A percentile compares a stretch with the other conserved stretches of the same genome.
Conservation (phyloP, 1,140 invertebrate genomes). For the Ceratoteleas bidentatus region DNA sequence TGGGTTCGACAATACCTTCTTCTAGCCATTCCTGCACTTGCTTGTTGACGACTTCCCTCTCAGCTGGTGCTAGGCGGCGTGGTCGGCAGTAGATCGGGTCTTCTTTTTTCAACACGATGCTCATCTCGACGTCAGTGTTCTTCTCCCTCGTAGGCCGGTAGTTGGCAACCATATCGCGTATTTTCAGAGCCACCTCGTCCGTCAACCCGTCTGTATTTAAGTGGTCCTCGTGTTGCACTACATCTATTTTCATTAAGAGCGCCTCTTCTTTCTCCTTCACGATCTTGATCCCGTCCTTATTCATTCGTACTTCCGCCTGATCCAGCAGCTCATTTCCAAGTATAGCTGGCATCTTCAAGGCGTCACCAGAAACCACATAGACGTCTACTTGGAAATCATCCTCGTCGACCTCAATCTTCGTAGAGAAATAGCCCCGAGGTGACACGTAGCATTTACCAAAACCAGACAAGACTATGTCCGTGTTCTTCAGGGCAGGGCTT, state of each 20-base stretch:
- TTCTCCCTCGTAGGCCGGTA: conserved; percentile 13
- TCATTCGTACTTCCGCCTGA: conserved; percentile 4
- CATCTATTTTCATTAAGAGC: no score
- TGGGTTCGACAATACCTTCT: conserved; percentile 7
- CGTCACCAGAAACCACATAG: conserved; percentile 29
- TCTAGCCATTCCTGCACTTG: conserved; percentile 25
- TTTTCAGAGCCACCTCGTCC: not conserved
- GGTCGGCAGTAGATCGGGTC: conserved; percentile 9
- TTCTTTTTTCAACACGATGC: conserved; percentile 7
- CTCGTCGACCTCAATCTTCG: not conserved
- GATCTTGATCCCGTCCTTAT: not conserved
- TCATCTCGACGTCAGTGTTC: conserved; percentile 14
- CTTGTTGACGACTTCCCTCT: conserved; percentile 10
- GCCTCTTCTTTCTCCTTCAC: conserved; percentile 1
- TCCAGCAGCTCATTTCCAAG: conserved; percentile 32
- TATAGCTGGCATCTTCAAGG: conserved; percentile 5
- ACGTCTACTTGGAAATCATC: conserved; percentile 2
- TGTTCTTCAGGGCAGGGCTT: conserved; percentile 2
- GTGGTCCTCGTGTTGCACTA: not conserved
- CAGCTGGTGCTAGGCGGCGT: conserved; percentile 19
- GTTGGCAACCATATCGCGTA: not conserved
- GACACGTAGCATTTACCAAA: no score
- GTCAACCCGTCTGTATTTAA: not conserved
- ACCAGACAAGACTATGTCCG: conserved; percentile 6
- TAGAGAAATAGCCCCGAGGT: conserved; percentile 13